These are phyloP conservation scores for Dipodomys spectabilis DNA, from an alignment of 2,113 vertebrate genomes.

Conservation along the genomic window DNA sequence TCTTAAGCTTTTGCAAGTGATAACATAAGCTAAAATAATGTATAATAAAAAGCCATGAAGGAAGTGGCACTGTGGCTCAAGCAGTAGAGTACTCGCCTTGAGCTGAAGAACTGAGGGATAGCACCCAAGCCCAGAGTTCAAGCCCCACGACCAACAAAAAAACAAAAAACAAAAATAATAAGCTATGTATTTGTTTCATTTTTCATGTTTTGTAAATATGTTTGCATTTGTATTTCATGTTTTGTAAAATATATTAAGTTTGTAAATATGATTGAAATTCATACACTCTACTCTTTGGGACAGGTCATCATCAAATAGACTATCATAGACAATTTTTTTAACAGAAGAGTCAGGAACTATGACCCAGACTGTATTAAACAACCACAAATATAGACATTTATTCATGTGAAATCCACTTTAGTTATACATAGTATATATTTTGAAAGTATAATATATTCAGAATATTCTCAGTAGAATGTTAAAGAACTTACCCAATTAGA, in stretches of 20 bases:
- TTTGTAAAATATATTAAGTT: neutral
- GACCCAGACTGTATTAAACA: neutral
- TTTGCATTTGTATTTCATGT: neutral
- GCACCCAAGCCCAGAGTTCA: too few species aligned
- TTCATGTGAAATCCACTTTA: neutral
- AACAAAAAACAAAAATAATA: too few species aligned
- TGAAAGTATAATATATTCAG: neutral
- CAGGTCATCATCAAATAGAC: neutral
- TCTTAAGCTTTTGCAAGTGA: neutral
- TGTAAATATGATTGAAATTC: neutral
- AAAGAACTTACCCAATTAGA: conserved; percentile 21
- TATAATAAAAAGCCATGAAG: neutral
- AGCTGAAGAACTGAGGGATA: too few species aligned
- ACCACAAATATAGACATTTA: neutral
- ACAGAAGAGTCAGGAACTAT: neutral
- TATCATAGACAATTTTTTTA: neutral
- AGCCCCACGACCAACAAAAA: too few species aligned
- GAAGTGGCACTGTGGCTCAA: too few species aligned
- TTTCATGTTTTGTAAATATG: too few species aligned
- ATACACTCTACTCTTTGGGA: neutral
- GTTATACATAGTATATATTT: neutral
- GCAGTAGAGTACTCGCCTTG: too few species aligned
- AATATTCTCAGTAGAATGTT: neutral
- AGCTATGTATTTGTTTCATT: too few species aligned
- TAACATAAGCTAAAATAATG: neutral